These are phyloP conservation scores for Bombus waltoni DNA, from an alignment of 1,140 invertebrate genomes.

Conservation along the genomic window DNA sequence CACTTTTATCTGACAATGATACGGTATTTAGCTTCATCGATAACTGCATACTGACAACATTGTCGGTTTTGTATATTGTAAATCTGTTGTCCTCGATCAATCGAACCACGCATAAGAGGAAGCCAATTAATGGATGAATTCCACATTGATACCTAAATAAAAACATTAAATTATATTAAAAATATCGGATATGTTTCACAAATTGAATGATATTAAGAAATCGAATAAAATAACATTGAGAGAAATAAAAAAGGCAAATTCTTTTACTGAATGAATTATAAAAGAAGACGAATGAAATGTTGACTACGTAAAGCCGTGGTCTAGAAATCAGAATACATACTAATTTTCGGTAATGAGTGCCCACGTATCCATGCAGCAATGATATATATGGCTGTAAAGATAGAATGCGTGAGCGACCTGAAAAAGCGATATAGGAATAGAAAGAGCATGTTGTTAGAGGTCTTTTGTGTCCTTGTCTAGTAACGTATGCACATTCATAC, in stretches of 20 bases:
- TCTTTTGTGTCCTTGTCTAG: no score
- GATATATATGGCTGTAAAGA: no score
- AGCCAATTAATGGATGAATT: background rate
- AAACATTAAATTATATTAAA: background rate
- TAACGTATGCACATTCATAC: no score
- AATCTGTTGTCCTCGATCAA: background rate
- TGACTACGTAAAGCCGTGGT: background rate
- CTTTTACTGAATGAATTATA: no score
- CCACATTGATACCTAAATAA: background rate
- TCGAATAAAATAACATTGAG: background rate
- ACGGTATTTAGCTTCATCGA: background rate
- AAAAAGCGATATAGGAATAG: no score
- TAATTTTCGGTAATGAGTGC: background rate
- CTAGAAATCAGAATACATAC: background rate
- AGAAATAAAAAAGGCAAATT: no score
- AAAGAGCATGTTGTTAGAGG: no score
- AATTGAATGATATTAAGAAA: background rate
- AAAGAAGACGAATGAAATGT: no score
- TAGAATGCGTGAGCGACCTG: no score
- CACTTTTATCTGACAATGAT: constrained; percentile 7
- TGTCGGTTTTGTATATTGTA: constrained; percentile 25
- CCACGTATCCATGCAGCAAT: background rate
- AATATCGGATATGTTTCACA: background rate
- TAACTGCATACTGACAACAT: constrained; percentile 29
- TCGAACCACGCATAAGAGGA: no score